Conservation (phyloP, 2,113 vertebrate species). For the Labeo rohita region DNA sequence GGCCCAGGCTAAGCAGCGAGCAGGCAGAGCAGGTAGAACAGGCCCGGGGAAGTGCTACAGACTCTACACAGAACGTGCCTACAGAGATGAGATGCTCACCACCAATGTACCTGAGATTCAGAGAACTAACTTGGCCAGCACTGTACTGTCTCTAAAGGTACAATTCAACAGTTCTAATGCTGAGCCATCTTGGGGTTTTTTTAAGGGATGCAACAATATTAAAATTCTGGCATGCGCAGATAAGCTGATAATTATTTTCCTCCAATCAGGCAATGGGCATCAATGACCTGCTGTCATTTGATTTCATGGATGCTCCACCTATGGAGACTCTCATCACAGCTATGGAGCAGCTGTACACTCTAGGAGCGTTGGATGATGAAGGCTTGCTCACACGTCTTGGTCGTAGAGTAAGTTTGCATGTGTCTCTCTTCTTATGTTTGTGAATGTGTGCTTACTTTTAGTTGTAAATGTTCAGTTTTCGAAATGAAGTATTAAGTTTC, state of each 20-base stretch:
- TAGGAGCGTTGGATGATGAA: conserved; percentile 95
- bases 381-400: conserved; percentile 94
- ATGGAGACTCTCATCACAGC: conserved; percentile 99
- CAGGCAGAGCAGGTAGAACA: conserved; percentile 92
- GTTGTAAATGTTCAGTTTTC: neutral
- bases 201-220: neutral
- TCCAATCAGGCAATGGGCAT: conserved; percentile 92
- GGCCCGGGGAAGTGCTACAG: conserved; percentile 95
- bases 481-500: neutral
- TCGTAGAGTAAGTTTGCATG: conserved; percentile 80
- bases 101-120: conserved; percentile 98
- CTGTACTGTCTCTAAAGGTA: conserved; percentile 96
- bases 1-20: conserved; percentile 97
- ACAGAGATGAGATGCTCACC: conserved; percentile 96
- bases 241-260: neutral
- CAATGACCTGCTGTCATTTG: conserved; percentile 96
- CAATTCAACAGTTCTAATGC: neutral
- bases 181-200: neutral
- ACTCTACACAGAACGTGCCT: conserved; percentile 95
- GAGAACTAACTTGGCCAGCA: conserved; percentile 96
- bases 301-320: conserved; percentile 98
- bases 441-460: neutral
- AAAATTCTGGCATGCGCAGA: neutral
- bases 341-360: conserved; percentile 97
- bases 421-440: neutral